A percentile compares a stretch with the other conserved stretches of the same genome.
Conservation (phyloP, 2,113 vertebrate species). For the Clarias magur region DNA sequence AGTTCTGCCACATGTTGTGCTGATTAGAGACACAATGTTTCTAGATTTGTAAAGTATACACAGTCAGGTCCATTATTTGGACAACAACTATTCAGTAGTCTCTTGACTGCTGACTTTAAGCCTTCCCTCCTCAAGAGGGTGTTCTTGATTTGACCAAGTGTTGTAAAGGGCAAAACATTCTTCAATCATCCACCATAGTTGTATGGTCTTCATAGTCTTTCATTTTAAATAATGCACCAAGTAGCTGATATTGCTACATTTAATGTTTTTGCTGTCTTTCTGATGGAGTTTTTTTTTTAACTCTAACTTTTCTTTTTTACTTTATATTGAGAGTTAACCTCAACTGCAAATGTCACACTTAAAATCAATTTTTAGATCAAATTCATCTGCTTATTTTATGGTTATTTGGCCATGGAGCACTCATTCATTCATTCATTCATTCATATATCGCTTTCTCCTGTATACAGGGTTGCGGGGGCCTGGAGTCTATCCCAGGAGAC, state of each 20-base stretch:
- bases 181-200: background rate
- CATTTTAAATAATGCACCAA: background rate
- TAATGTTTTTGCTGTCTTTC: background rate
- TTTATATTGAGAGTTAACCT: background rate
- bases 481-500: too few relatives aligned
- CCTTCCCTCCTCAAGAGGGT: background rate
- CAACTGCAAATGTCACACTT: background rate
- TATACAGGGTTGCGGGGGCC: too few relatives aligned
- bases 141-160: background rate
- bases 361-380: background rate
- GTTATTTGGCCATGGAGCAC: background rate
- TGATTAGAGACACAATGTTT: too few relatives aligned
- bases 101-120: background rate
- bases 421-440: too few relatives aligned
- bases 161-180: background rate
- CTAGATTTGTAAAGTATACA: background rate
- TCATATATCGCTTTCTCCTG: too few relatives aligned
- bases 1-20: too few relatives aligned
- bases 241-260: background rate
- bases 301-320: background rate
- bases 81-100: background rate
- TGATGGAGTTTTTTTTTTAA: background rate
- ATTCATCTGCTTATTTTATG: background rate
- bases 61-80: background rate
- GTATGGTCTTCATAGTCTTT: background rate